These are phyloP conservation scores for Heterotilapia buettikoferi DNA, from an alignment of 2,113 vertebrate species.

Conservation along the genomic window DNA sequence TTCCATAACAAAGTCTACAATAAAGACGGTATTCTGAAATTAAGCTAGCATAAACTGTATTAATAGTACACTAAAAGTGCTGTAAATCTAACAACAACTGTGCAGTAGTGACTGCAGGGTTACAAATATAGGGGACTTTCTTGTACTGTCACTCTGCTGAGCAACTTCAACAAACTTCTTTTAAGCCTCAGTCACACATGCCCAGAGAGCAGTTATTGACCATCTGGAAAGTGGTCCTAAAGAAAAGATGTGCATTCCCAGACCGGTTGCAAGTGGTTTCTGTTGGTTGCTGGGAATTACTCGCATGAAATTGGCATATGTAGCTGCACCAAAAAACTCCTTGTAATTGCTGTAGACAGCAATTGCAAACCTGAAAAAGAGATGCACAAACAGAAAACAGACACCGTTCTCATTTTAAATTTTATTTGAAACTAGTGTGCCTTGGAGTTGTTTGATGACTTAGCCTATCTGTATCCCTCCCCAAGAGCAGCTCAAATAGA, in stretches of 20 bases:
- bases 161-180: background rate
- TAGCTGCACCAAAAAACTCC: background rate
- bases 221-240: background rate
- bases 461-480: background rate
- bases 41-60: background rate
- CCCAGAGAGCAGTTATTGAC: background rate
- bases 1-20: background rate
- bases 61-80: background rate
- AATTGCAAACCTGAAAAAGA: background rate
- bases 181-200: background rate
- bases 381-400: background rate
- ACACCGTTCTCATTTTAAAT: background rate
- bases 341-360: background rate
- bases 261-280: background rate
- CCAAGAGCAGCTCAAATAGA: background rate
- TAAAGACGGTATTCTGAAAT: background rate
- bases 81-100: background rate
- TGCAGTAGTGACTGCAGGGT: background rate
- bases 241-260: background rate
- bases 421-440: background rate
- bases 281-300: background rate
- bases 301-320: background rate
- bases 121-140: background rate
- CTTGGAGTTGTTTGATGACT: background rate
- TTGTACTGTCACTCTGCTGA: background rate